Percentiles rank a stretch among this genome's conserved stretches.
These are phyloP conservation scores for Brenthis daphne DNA, from an alignment of 2,888 invertebrate genomes.

Conservation along the genomic window DNA sequence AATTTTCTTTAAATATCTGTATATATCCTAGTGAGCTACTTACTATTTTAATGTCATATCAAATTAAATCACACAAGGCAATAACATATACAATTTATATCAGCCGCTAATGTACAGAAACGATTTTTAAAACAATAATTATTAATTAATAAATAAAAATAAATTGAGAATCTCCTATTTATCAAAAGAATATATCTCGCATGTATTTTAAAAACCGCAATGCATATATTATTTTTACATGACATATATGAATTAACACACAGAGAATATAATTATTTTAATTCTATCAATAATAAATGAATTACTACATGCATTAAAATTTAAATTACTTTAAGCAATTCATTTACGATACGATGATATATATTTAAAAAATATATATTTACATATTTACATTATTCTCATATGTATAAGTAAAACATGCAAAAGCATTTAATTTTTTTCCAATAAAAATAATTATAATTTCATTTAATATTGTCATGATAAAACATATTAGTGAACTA, in stretches of 20 bases:
- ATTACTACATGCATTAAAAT: neutral
- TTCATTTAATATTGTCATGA: conserved; percentile 6
- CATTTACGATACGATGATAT: neutral
- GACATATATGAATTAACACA: neutral
- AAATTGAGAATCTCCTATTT: no score
- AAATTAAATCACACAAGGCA: neutral
- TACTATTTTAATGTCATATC: conserved; percentile 4
- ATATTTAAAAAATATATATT: conserved; percentile 13
- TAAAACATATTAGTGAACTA: neutral
- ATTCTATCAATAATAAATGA: neutral
- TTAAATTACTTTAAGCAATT: neutral
- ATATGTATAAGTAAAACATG: neutral
- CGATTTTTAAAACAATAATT: no score
- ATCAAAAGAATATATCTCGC: no score
- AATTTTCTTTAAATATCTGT: neutral
- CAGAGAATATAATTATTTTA: neutral
- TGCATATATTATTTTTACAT: neutral
- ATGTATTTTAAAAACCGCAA: neutral
- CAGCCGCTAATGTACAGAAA: no score
- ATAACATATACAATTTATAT: no score
- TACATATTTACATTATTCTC: conserved; percentile 17
- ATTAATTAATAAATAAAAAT: no score
- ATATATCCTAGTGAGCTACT: conserved; percentile 4
- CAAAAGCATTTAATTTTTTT: neutral
- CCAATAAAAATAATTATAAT: conserved; percentile 1